Conservation (phyloP, 2,113 vertebrate species). For the Parus major region DNA sequence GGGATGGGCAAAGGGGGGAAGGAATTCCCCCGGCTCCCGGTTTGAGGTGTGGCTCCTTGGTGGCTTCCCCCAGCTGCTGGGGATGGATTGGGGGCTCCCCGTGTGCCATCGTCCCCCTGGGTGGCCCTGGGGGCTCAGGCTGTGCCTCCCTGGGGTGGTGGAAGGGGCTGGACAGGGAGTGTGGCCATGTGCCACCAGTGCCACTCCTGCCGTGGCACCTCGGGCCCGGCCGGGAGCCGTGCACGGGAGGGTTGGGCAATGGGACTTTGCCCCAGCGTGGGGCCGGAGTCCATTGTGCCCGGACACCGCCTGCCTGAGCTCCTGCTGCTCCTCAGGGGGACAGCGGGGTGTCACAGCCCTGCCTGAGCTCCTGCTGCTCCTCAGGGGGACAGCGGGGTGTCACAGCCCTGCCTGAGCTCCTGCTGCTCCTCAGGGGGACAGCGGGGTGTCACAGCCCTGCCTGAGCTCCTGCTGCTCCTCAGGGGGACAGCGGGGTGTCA, state of each 20-base stretch:
- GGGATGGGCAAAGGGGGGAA: rapidly evolving
- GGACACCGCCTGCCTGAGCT: background rate
- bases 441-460: rapidly evolving
- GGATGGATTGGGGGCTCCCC: background rate
- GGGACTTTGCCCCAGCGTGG: background rate
- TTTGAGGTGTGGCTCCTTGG: background rate
- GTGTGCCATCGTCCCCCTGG: rapidly evolving
- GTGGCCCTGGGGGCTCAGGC: background rate
- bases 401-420: background rate
- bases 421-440: rapidly evolving
- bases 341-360: rapidly evolving
- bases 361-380: background rate
- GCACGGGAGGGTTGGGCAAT: background rate
- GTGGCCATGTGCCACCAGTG: rapidly evolving
- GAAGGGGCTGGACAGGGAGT: background rate
- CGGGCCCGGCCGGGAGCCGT: rapidly evolving
- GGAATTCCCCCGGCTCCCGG: rapidly evolving
- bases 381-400: rapidly evolving
- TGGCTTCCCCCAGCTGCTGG: background rate
- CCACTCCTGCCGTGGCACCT: background rate
- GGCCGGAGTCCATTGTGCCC: background rate
- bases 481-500: rapidly evolving
- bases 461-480: background rate
- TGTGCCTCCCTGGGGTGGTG: background rate
- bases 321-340: rapidly evolving